A percentile compares a stretch with the other conserved stretches of the same genome.
Conservation (phyloP, 2,797 vertebrate species). For the Hozukius guyotensis region DNA sequence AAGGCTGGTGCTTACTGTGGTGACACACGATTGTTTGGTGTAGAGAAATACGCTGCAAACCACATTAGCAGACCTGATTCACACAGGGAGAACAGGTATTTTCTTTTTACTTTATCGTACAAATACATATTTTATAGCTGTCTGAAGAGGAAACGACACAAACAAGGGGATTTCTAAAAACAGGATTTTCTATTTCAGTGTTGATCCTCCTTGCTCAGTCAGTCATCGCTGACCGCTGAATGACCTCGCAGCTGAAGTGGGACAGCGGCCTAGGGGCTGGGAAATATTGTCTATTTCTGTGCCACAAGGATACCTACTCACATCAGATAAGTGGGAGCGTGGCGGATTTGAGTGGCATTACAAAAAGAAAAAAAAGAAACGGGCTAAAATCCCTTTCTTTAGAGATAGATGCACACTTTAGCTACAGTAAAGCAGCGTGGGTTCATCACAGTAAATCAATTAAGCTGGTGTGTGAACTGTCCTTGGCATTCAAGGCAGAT, state of each 20-base stretch:
- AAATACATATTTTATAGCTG: not conserved
- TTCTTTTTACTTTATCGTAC: not conserved
- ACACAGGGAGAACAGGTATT: not conserved
- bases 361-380: slow-evolving; percentile 27
- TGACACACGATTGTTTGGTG: not conserved
- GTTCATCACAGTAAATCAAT: slow-evolving; percentile 23
- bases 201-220: slow-evolving; percentile 22
- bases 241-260: slow-evolving; percentile 79
- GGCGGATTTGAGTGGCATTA: slow-evolving; percentile 65
- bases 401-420: slow-evolving; percentile 4
- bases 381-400: slow-evolving; percentile 29
- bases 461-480: slow-evolving; percentile 2
- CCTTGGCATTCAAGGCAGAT: not conserved
- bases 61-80: not conserved
- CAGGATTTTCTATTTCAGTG: slow-evolving; percentile 21
- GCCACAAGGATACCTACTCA: slow-evolving; percentile 38
- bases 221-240: slow-evolving; percentile 71
- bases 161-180: slow-evolving; percentile 23
- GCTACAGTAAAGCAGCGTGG: slow-evolving; percentile 31
- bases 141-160: not conserved
- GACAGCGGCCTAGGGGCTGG: slow-evolving; percentile 68
- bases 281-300: slow-evolving; percentile 60
- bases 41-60: not conserved
- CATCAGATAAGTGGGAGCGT: slow-evolving; percentile 57
- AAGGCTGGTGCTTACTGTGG: not conserved